phyloP scores from a whole-genome alignment of 2,113 vertebrate species.

The Terrapene triunguis region DNA sequence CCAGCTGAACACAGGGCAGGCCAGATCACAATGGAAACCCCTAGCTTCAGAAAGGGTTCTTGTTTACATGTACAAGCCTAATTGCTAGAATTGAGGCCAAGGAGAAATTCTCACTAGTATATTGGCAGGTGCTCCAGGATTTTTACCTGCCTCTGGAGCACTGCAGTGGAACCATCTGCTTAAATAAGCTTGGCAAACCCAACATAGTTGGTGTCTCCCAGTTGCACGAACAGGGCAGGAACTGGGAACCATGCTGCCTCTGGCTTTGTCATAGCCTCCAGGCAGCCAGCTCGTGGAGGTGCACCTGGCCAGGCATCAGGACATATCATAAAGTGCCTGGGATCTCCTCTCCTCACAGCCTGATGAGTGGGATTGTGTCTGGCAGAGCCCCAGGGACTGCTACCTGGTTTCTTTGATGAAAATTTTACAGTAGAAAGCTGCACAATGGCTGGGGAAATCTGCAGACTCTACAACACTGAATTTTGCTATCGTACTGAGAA shows the following conservation, averaged over 20 bases:
- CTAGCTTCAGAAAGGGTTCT: neutral
- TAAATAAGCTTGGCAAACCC: neutral
- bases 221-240: neutral
- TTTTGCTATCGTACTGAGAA: conserved; percentile 56
- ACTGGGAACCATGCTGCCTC: neutral
- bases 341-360: neutral
- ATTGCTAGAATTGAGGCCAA: conserved; percentile 23
- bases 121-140: neutral
- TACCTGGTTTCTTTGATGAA: neutral
- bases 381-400: neutral
- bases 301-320: neutral
- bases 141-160: conserved; percentile 17
- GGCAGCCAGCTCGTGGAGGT: neutral
- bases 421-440: neutral
- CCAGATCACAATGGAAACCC: neutral
- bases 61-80: neutral
- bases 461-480: neutral
- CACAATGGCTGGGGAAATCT: conserved; percentile 19
- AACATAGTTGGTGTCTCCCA: neutral
- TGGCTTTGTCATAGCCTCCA: neutral
- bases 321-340: neutral
- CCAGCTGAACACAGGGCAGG: neutral
- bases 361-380: neutral
- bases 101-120: conserved; percentile 31
- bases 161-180: neutral